Evolutionary conservation across 2,113 vertebrate species (phyloP).

Genomic region (Leucosticte australis): DNA sequence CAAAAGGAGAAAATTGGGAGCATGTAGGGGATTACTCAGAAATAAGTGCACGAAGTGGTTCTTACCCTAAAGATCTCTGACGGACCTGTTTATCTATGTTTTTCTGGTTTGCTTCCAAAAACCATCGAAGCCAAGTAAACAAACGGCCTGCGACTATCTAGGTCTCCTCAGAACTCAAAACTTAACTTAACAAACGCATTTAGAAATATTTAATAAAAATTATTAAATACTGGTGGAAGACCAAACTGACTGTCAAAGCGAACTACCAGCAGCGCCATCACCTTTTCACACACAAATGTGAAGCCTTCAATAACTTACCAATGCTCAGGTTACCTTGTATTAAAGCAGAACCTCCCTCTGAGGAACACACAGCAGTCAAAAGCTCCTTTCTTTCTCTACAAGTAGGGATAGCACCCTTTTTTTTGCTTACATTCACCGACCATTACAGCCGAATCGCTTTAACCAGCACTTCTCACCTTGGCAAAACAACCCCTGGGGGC

Average conservation of each 20-base stretch:
- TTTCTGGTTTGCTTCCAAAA: background rate
- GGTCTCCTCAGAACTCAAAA: background rate
- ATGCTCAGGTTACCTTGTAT: background rate
- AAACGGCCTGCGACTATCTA: background rate
- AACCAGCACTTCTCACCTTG: background rate
- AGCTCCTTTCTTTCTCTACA: background rate
- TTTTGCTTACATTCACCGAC: background rate
- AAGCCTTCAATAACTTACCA: background rate
- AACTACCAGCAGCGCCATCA: background rate
- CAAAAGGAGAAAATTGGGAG: background rate
- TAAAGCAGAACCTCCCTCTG: background rate
- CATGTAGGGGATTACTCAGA: background rate
- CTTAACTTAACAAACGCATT: background rate
- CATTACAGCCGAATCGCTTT: background rate
- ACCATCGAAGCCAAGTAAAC: background rate
- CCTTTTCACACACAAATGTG: accelerated
- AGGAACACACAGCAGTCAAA: background rate
- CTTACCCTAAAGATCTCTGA: background rate
- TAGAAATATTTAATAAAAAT: background rate
- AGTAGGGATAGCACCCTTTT: accelerated
- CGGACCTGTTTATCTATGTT: background rate
- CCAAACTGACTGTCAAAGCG: accelerated
- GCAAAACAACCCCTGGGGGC: background rate
- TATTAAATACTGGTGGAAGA: background rate
- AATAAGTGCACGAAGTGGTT: background rate